Percentiles rank a stretch among this genome's conserved stretches.
phyloP scores from a whole-genome alignment of 2,888 invertebrate genomes.

The Drosophila nr. medialis region DNA sequence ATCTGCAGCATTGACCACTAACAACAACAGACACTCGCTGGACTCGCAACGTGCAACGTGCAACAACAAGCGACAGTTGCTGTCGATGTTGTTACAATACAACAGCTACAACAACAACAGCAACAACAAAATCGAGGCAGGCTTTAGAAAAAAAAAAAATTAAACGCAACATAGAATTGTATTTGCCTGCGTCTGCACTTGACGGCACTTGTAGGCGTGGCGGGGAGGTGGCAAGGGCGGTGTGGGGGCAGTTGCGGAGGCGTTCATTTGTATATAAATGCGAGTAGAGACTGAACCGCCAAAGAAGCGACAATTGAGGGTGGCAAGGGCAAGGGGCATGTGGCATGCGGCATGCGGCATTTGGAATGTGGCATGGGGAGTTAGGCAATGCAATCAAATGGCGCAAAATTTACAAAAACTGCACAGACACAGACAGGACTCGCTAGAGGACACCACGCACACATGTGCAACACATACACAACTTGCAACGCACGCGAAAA shows the following conservation, averaged over 20 bases:
- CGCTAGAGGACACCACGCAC: constrained; percentile 24
- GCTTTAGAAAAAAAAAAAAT: constrained; percentile 19
- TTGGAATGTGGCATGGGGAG: neutral
- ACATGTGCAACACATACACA: constrained; percentile 37
- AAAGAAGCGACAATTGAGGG: constrained; percentile 76
- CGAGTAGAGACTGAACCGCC: constrained; percentile 46
- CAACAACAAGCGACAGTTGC: constrained; percentile 66
- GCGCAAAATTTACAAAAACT: constrained; percentile 79
- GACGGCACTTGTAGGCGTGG: constrained; percentile 50
- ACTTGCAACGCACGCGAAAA: constrained; percentile 80
- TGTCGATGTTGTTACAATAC: constrained; percentile 65
- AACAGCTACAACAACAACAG: constrained; percentile 41
- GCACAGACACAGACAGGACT: constrained; percentile 40
- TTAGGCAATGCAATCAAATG: constrained; percentile 77
- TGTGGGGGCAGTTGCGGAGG: constrained; percentile 62
- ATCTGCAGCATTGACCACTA: constrained; percentile 33
- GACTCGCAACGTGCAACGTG: constrained; percentile 24
- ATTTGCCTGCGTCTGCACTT: constrained; percentile 79
- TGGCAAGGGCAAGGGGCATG: constrained; percentile 33
- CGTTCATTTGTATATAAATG: constrained; percentile 80
- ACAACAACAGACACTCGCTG: constrained; percentile 53
- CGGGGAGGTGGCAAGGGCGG: constrained; percentile 3
- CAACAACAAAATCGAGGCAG: constrained; percentile 17
- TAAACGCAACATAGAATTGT: constrained; percentile 55
- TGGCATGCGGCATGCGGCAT: neutral